Evolutionary conservation across 2,888 invertebrate species (phyloP).

Genomic region (Kuschelorhynchus macadamiae): DNA sequence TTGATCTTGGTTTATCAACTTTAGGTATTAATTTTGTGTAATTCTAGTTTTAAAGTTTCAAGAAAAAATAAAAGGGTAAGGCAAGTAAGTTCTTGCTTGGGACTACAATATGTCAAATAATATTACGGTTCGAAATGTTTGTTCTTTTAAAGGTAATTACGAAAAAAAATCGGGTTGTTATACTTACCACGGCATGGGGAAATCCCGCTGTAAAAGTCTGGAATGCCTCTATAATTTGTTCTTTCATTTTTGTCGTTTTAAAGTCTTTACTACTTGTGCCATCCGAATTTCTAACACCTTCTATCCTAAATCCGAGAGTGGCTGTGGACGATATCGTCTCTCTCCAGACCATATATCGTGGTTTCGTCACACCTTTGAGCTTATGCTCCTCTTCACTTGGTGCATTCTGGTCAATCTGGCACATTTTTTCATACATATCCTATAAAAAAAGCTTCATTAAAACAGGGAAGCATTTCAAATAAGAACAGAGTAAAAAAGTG

Average conservation of each 20-base stretch:
- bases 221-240: conserved; percentile 86
- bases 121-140: too few species aligned
- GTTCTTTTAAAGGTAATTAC: too few species aligned
- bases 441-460: conserved; percentile 65
- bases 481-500: too few species aligned
- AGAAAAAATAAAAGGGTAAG: too few species aligned
- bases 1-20: too few species aligned
- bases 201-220: conserved; percentile 85
- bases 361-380: conserved; percentile 93
- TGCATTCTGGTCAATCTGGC: conserved; percentile 90
- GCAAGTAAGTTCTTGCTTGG: too few species aligned
- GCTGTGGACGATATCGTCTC: conserved; percentile 98
- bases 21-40: too few species aligned
- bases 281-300: conserved; percentile 91
- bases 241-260: conserved; percentile 90
- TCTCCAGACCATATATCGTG: conserved; percentile 95
- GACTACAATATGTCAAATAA: too few species aligned
- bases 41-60: too few species aligned
- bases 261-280: conserved; percentile 95
- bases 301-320: conserved; percentile 95
- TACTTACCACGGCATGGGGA: conserved; percentile 84
- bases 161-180: too few species aligned
- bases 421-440: conserved; percentile 99
- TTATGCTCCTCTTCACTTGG: conserved; percentile 92
- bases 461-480: too few species aligned